These are phyloP conservation scores for Saccopteryx bilineata DNA, from an alignment of 2,113 vertebrate species.

Conservation along the genomic window DNA sequence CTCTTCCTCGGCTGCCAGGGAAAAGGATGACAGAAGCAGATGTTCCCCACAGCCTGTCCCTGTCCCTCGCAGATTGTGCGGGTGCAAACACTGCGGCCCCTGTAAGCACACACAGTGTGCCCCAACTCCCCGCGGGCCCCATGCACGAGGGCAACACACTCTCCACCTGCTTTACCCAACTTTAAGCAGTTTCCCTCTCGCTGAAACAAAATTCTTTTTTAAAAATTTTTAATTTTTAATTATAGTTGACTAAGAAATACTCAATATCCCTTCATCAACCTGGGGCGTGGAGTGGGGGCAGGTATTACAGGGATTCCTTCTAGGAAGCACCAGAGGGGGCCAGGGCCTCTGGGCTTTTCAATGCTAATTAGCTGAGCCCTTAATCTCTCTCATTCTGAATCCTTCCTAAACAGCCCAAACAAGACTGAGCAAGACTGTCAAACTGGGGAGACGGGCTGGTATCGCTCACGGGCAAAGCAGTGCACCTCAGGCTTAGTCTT, in stretches of 20 bases:
- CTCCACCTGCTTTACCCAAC: not conserved
- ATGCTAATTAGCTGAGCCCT: not conserved
- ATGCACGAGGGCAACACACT: not conserved
- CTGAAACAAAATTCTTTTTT: not conserved
- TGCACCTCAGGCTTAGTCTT: not conserved
- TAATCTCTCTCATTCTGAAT: not conserved
- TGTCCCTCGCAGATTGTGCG: not conserved
- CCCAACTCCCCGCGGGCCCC: too few species aligned
- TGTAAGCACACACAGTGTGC: rapidly evolving
- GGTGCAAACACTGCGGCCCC: too few species aligned
- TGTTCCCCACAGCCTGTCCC: not conserved
- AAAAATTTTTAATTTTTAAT: not conserved
- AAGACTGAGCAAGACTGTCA: not conserved
- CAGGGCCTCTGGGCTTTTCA: not conserved
- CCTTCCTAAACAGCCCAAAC: not conserved
- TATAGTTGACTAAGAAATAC: not conserved
- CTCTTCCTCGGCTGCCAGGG: not conserved
- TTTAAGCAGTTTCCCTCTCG: slow-evolving; percentile 16
- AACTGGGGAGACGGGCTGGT: not conserved
- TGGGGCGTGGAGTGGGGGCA: too few species aligned
- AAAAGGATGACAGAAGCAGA: not conserved
- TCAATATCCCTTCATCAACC: not conserved
- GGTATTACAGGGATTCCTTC: not conserved
- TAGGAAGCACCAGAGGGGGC: not conserved
- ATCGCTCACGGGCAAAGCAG: not conserved